Percentiles rank a stretch among this genome's conserved stretches.
Evolutionary conservation across 2,113 vertebrate species (phyloP).

Genomic region (Cairina moschata): DNA sequence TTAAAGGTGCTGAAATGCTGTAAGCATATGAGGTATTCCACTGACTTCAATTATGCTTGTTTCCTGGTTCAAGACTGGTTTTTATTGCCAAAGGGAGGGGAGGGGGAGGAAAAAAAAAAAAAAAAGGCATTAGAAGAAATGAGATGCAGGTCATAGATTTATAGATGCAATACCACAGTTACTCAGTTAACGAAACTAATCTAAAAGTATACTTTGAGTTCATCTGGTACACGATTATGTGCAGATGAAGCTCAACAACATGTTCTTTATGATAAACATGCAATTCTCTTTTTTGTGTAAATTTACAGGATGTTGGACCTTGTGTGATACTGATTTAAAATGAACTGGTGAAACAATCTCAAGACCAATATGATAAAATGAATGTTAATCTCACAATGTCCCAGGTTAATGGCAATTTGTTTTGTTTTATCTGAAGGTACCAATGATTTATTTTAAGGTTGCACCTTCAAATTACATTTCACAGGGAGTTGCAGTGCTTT

Average conservation of each 20-base stretch:
- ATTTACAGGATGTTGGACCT: neutral
- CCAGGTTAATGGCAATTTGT: neutral
- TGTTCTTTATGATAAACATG: neutral
- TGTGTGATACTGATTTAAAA: neutral
- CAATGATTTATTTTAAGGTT: neutral
- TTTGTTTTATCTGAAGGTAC: neutral
- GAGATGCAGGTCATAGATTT: neutral
- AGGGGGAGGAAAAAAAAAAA: neutral
- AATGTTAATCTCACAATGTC: neutral
- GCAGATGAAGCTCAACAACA: neutral
- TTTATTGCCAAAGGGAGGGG: constrained; percentile 4
- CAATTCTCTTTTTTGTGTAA: neutral
- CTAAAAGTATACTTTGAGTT: neutral
- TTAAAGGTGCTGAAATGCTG: constrained; percentile 6
- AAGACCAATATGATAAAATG: neutral
- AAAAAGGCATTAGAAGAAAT: neutral
- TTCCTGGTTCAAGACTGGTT: neutral
- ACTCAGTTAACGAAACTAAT: neutral
- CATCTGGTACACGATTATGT: neutral
- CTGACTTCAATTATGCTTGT: neutral
- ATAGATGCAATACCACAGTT: neutral
- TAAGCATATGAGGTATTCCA: neutral
- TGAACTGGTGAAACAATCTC: neutral
- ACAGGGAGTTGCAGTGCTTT: neutral
- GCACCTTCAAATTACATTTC: neutral